Evolutionary conservation across 2,888 invertebrate species (phyloP).

Genomic region (Epistrophe grossulariae): DNA sequence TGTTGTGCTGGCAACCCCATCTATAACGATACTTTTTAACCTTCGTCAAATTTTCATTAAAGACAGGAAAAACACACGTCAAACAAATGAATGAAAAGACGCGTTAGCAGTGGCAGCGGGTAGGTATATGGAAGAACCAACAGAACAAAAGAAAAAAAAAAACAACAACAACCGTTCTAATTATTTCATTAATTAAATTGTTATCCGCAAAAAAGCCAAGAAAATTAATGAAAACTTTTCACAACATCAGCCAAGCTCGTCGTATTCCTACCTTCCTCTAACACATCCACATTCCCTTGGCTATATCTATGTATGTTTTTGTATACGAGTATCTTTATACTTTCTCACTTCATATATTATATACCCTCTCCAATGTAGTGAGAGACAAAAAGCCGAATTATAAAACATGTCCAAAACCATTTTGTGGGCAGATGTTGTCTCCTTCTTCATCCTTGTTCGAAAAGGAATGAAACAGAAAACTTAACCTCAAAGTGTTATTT

Average conservation of each 20-base stretch:
- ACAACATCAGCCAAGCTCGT: conserved; percentile 16
- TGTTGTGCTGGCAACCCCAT: neutral
- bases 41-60: conserved; percentile 47
- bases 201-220: conserved; percentile 46
- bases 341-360: neutral
- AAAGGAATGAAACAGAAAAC: conserved; percentile 45
- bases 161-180: conserved; percentile 40
- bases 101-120: neutral
- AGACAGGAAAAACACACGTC: conserved; percentile 23
- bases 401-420: conserved; percentile 39
- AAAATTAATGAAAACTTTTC: conserved; percentile 67
- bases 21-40: conserved; percentile 10
- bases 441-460: conserved; percentile 23
- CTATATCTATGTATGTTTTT: neutral
- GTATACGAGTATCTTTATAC: neutral
- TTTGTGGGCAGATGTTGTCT: conserved; percentile 64
- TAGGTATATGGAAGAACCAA: neutral
- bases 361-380: neutral
- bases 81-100: conserved; percentile 23
- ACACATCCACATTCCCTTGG: neutral
- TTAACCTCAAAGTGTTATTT: conserved; percentile 58
- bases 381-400: conserved; percentile 10
- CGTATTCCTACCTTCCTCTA: neutral
- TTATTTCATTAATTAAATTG: conserved; percentile 70
- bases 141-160: conserved; percentile 4